Percentiles rank a stretch among this genome's conserved stretches.
Evolutionary conservation across 2,888 invertebrate genomes (phyloP).

Genomic region (Dynastes maya): DNA sequence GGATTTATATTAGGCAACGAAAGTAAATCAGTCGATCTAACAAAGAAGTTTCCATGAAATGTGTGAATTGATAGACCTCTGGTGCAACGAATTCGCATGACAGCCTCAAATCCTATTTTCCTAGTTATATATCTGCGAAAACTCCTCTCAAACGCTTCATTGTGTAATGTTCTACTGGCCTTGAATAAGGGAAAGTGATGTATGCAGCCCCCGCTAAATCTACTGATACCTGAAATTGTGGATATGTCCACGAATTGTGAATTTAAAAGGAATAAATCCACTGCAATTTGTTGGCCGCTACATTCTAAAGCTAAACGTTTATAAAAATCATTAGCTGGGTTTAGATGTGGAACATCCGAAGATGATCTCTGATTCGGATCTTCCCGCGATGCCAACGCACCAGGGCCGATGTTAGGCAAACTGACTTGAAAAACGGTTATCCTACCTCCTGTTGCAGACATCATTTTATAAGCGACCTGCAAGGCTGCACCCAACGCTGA

Average conservation of each 20-base stretch:
- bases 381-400: slow-evolving; percentile 88
- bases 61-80: slow-evolving; percentile 95
- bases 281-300: slow-evolving; percentile 95
- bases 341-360: slow-evolving; percentile 87
- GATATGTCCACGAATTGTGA: slow-evolving; percentile 96
- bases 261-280: slow-evolving; percentile 95
- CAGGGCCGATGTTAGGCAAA: slow-evolving; percentile 90
- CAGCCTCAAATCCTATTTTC: slow-evolving; percentile 99
- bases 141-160: slow-evolving; percentile 83
- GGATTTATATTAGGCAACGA: slow-evolving; percentile 98
- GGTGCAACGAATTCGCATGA: slow-evolving; percentile 96
- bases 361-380: slow-evolving; percentile 88
- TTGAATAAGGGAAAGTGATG: slow-evolving; percentile 94
- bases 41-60: slow-evolving; percentile 99
- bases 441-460: slow-evolving; percentile 94
- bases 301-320: slow-evolving; percentile 97
- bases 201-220: slow-evolving; percentile 95
- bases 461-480: slow-evolving; percentile 92
- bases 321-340: slow-evolving; percentile 98
- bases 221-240: slow-evolving; percentile 92
- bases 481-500: slow-evolving; percentile 94
- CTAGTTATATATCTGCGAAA: slow-evolving; percentile 92
- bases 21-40: slow-evolving; percentile 95
- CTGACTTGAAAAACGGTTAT: slow-evolving; percentile 95
- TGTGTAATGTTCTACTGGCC: slow-evolving; percentile 79